Evolutionary conservation across 1,140 invertebrate species (phyloP).

Genomic region (Cotesia typhae): DNA sequence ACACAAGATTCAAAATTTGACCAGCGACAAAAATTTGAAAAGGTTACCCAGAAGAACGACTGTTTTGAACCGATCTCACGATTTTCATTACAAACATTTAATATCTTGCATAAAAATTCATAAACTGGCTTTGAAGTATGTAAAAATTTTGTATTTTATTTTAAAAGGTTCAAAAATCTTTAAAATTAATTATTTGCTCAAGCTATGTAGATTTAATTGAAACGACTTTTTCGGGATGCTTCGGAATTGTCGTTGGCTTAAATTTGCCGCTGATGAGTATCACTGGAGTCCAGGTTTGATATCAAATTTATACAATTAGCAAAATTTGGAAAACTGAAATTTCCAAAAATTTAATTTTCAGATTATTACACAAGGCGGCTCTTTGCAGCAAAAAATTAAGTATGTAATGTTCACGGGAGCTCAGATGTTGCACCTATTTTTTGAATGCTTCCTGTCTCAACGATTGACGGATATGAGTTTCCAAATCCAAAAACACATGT

Average conservation of each 20-base stretch:
- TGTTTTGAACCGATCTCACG: background rate
- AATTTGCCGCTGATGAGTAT: slow-evolving; percentile 24
- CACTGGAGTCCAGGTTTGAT: background rate
- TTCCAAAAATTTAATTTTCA: background rate
- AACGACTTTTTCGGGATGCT: background rate
- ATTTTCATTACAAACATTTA: slow-evolving; percentile 11
- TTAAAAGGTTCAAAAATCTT: background rate
- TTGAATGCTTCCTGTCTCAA: slow-evolving; percentile 18
- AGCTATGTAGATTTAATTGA: background rate
- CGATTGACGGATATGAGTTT: background rate
- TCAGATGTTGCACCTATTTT: slow-evolving; percentile 7
- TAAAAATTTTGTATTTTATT: background rate
- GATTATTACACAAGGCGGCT: background rate
- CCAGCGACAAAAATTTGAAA: background rate
- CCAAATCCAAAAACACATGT: background rate
- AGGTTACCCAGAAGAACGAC: background rate
- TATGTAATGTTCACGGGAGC: background rate
- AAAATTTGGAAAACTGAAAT: no score
- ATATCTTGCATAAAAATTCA: slow-evolving; percentile 20
- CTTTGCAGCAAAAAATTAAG: slow-evolving; percentile 1
- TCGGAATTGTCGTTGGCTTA: slow-evolving; percentile 1
- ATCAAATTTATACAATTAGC: background rate
- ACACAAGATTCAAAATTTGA: slow-evolving; percentile 12
- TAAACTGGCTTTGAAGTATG: slow-evolving; percentile 17
- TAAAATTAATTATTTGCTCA: background rate